Base-by-base conservation (phyloP, 2,888 invertebrate genomes). In the Phrixothrix hirtus region DNA sequence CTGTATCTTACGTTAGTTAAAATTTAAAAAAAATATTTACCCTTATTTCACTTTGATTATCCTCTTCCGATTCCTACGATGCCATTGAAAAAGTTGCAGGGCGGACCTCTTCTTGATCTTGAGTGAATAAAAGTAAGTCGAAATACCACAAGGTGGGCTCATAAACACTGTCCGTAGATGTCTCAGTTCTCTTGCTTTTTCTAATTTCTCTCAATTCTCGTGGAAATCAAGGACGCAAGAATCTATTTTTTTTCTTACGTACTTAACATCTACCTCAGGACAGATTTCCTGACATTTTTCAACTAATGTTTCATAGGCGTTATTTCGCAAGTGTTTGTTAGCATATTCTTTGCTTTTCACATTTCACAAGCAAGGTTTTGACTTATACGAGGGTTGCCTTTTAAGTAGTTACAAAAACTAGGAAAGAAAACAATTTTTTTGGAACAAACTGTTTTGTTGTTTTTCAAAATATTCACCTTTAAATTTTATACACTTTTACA, bases 281-380 rank as follows among this genome's bases (percentile, higher is more conserved):
- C 14, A 5, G 11, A 38, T 38, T 27, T 38, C 38, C 26, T 38
- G 25, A 14, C 38, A 38, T 38, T 38, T 38, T 5, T 12, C 14
- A 6, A 38, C 38, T 14, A 38, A 12, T 10, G 12, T 13, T 13
- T 38, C 14, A 17, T 38, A 38, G 4, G 38, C 38, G 3, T 25
- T 7, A 27, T 26, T 27, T 38, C 27, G 7, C 14, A 7, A 26
- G 5, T 25, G 25, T 27, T 27, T 38, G 14, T 38, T 38, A 3
- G 26, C 7, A 13, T 38, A 38, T 38, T 38, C 38, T 16, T 38
- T 38, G 38, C 38, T 38, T 27, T 38, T 38, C 26, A 38, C 12
- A n/a, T 38, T 38, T 27, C 38, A 38, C n/a, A n/a, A n/a, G n/a
- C n/a, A n/a, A n/a, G n/a, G n/a, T n/a, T n/a, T n/a, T n/a, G n/a